A percentile compares a stretch with the other conserved stretches of the same genome.
These are phyloP conservation scores for Okapia johnstoni DNA, from an alignment of 2,113 vertebrate genomes.

Conservation along the genomic window DNA sequence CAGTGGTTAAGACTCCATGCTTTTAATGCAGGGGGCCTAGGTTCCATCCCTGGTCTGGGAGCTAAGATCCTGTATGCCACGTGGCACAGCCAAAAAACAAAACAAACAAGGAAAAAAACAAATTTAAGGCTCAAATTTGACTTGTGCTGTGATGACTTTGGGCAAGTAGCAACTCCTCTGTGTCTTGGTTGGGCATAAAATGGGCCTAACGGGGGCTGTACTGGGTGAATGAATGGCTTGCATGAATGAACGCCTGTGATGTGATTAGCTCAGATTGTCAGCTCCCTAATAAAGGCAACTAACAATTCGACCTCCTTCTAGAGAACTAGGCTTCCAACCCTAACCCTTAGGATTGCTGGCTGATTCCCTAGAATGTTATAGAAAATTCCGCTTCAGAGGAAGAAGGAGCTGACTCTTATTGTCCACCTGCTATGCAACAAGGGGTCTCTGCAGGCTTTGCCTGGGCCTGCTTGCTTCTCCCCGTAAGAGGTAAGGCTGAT, in stretches of 20 bases:
- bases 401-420: not conserved
- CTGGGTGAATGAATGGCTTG: not conserved
- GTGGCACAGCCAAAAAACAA: not conserved
- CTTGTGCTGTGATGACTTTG: not conserved
- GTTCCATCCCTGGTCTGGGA: not conserved
- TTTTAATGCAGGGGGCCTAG: not conserved
- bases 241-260: not conserved
- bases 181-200: not conserved
- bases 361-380: not conserved
- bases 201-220: not conserved
- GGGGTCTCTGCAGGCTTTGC: not conserved
- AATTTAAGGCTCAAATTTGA: not conserved
- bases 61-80: not conserved
- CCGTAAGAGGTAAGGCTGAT: not conserved
- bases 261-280: too few relatives aligned
- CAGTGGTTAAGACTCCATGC: not conserved
- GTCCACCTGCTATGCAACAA: not conserved
- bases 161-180: not conserved
- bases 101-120: not conserved
- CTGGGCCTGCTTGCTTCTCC: not conserved
- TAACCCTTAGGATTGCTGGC: not conserved
- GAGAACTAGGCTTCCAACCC: not conserved
- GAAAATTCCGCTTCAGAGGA: not conserved
- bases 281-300: not conserved
- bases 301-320: not conserved